Conservation (phyloP, 2,113 vertebrate genomes). For the Lathamus discolor region DNA sequence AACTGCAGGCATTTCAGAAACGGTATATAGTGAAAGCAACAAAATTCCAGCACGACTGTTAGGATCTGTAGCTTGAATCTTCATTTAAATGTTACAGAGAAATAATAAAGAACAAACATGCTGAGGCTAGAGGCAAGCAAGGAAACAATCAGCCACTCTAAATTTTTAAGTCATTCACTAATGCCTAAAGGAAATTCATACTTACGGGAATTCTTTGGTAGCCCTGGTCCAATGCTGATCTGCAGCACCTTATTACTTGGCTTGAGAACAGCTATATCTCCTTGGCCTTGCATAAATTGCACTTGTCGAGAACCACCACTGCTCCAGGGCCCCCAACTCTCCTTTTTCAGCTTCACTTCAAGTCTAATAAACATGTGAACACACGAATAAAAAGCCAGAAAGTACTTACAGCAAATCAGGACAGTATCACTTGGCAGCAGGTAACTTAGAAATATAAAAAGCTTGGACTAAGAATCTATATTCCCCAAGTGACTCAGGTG, state of each 20-base stretch:
- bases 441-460: background rate
- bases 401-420: background rate
- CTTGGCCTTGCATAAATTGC: slow-evolving; percentile 87
- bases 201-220: slow-evolving; percentile 95
- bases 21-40: background rate
- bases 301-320: slow-evolving; percentile 90
- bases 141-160: background rate
- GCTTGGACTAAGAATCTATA: background rate
- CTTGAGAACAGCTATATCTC: slow-evolving; percentile 84
- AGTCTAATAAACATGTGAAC: slow-evolving; percentile 74
- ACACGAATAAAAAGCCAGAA: background rate
- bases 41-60: background rate
- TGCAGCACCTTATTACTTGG: slow-evolving; percentile 94
- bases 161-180: background rate
- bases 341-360: slow-evolving; percentile 96
- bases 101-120: background rate
- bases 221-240: slow-evolving; percentile 93
- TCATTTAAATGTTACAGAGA: background rate
- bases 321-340: slow-evolving; percentile 95
- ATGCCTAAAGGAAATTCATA: slow-evolving; percentile 20
- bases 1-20: background rate
- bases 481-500: background rate
- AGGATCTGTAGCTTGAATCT: background rate
- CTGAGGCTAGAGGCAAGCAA: background rate
- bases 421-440: background rate